Evolutionary conservation across 92 coral and sea anemone genomes (phyloP), one percentile per base, ranked within the genome.

Genomic region (Zoanthus sansibaricus): DNA sequence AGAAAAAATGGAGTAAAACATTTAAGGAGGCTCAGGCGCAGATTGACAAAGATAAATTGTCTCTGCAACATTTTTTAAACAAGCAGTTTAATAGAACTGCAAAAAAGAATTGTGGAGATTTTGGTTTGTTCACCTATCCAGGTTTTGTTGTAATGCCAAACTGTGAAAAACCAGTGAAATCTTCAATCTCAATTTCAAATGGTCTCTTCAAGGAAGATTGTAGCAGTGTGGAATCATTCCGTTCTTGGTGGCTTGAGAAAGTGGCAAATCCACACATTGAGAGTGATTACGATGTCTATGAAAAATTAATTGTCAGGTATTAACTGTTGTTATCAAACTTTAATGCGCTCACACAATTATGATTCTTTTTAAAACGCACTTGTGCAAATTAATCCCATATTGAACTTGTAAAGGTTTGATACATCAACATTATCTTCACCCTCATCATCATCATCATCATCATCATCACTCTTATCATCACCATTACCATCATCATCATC

Each of bases 61-160:
- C n/a, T n/a, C n/a, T n/a, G n/a, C n/a, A n/a, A n/a, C n/a, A n/a
- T n/a, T n/a, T n/a, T n/a, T n/a, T n/a, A n/a, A n/a, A n/a, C n/a
- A n/a, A n/a, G n/a, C n/a, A n/a, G n/a, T n/a, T n/a, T n/a, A n/a
- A n/a, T n/a, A n/a, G n/a, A n/a, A 45, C 7, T 0, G 37, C 76
- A 30, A 46, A 72, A 54, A 13, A 61, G 1, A 30, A 44, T 14
- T 18, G 11, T 12, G 16, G 6, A 51, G 68, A 17, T 0, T 73
- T 64, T 16, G 88, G 21, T 3, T 12, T 77, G 16, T 87, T 72
- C 52, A 33, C 25, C 7, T 76, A 55, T 72, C 93, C 93, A 51
- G 93, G 91, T 13, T 91, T 87, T 83, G 91, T 91, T 2, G 93
- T 76, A 4, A 83, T 91, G 93, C 93, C 93, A 21, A 91, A 91